Evolutionary conservation across 2,113 vertebrate species (phyloP), one percentile per base, ranked within the genome.

Genomic region (Cololabis saira): DNA sequence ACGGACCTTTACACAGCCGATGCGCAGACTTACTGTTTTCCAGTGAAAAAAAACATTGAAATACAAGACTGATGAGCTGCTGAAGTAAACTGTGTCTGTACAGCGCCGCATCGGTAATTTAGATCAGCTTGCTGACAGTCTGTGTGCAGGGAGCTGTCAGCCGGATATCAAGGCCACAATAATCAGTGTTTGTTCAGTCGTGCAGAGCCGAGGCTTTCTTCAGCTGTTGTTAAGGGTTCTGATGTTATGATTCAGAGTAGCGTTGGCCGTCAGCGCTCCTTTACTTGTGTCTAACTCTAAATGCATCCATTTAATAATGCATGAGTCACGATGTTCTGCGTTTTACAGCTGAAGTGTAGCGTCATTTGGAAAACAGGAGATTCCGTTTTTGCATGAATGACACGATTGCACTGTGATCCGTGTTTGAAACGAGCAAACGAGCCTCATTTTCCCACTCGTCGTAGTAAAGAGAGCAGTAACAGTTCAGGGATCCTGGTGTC

Each of bases 1-100:
- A 30, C 71, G 50, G 82, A 81, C 78, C 71, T 82, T 83, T 82
- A 78, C 74, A 64, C 80, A 73, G 76, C 70, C 68, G 69, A 86
- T 80, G 68, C 67, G 57, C 48, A 53, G 55, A 73, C 61, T 75
- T 88, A 63, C 74, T 76, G 59, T 58, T 55, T 75, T 67, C 69
- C 53, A 51, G 71, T 68, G 48, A 18, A 50, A 71, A n/a, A 66
- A 74, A 45, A 73, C 24, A 83, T 77, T 71, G 45, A 88, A 79
- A 67, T 53, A 52, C 61, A 76, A 54, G 56, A 42, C 61, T 74
- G 87, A 85, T 83, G 82, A 78, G 78, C 60, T 74, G 18, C 78
- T 43, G 73, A 59, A 12, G 67, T 67, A 60, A 81, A 81, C 63
- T 82, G 54, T 30, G 18, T 76, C 45, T 45, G 41, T 50, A 55